Evolutionary conservation across 2,797 vertebrate species (phyloP).

Genomic region (Garrulus glandarius): DNA sequence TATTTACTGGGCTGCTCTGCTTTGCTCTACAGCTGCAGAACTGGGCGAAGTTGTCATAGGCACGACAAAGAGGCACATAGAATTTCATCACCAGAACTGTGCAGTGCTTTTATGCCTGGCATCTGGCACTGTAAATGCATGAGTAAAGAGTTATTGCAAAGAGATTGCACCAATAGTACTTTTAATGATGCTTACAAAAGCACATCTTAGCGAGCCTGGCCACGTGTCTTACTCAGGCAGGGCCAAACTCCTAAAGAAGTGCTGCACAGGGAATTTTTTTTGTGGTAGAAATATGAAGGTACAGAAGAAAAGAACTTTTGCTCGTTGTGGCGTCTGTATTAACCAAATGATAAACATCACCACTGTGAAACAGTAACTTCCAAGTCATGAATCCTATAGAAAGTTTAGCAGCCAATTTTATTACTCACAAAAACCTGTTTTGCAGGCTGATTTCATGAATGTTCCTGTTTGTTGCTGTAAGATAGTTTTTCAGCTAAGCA

Average conservation of each 20-base stretch:
- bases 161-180: conserved; percentile 11
- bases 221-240: neutral
- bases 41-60: neutral
- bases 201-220: neutral
- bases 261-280: neutral
- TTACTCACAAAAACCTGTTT: neutral
- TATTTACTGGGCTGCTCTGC: conserved; percentile 1
- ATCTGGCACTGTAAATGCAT: neutral
- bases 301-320: neutral
- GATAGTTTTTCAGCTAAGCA: neutral
- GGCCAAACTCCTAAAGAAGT: neutral
- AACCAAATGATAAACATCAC: neutral
- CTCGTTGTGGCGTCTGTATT: neutral
- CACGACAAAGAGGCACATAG: neutral
- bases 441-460: neutral
- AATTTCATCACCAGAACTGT: conserved; percentile 17
- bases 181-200: conserved; percentile 32
- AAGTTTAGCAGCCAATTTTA: neutral
- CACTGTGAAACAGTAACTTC: neutral
- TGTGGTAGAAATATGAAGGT: neutral
- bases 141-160: conserved; percentile 13
- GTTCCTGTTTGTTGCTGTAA: neutral
- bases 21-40: conserved; percentile 10
- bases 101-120: conserved; percentile 10
- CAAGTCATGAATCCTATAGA: neutral